phyloP scores from a whole-genome alignment of 2,888 invertebrate species.

The Ectropis crepuscularia region DNA sequence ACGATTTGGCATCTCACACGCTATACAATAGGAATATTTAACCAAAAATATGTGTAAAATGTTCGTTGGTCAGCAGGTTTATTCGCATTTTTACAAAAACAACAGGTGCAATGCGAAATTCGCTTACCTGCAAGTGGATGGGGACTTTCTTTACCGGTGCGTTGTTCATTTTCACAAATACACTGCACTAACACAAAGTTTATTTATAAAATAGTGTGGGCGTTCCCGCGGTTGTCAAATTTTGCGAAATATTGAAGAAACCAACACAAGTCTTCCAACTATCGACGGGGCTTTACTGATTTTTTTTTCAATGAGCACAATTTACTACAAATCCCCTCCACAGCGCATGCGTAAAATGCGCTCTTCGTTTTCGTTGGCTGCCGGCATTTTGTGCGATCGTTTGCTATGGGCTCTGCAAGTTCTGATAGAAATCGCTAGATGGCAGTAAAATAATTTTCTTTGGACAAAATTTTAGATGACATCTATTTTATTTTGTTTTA shows the following conservation, averaged over 20 bases:
- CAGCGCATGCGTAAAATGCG: conserved; percentile 74
- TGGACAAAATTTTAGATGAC: too few relatives aligned
- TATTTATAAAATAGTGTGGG: conserved; percentile 74
- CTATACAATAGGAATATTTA: background rate
- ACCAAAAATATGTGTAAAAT: background rate
- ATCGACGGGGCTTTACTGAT: conserved; percentile 67
- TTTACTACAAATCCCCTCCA: conserved; percentile 67
- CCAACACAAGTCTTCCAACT: conserved; percentile 42
- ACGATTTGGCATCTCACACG: conserved; percentile 34
- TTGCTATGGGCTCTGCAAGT: conserved; percentile 36
- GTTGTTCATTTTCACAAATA: conserved; percentile 81
- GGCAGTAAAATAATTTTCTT: too few relatives aligned
- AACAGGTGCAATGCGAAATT: conserved; percentile 60
- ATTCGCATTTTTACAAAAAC: conserved; percentile 57
- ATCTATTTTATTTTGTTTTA: too few relatives aligned
- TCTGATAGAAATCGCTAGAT: conserved; percentile 18
- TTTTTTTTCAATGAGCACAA: conserved; percentile 56
- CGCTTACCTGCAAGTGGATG: conserved; percentile 94
- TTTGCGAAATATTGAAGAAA: conserved; percentile 50
- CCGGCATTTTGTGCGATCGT: conserved; percentile 35
- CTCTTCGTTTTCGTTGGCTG: conserved; percentile 59
- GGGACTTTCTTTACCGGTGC: conserved; percentile 98
- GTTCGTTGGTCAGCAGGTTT: conserved; percentile 30
- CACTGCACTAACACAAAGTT: conserved; percentile 72
- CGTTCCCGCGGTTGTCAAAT: conserved; percentile 59